Evolutionary conservation across 2,888 invertebrate species (phyloP), one percentile per base, ranked within the genome.

Genomic region (Leptinotarsa juncta): DNA sequence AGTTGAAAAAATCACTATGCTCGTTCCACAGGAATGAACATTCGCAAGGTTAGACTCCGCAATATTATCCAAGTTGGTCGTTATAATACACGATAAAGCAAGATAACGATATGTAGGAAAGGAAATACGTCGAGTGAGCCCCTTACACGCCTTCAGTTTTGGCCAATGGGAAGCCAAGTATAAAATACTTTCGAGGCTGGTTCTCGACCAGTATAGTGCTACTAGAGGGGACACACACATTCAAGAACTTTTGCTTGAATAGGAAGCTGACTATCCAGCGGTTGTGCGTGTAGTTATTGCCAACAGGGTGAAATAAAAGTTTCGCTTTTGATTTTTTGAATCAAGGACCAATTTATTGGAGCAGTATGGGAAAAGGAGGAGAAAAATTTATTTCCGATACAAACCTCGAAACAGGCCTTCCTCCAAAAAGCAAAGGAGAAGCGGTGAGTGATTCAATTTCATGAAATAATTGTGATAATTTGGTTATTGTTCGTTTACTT

Each of bases 311-410:
- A 32, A 57, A 57, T 18, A 18, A 57, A 18, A 57, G 57, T 57
- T 57, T 20, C 10, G 42, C 2, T 62, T 62, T 42, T 4, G 10
- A 15, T 62, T n/a, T 16, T 18, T n/a, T 3, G 7, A 62, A 42
- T 62, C 32, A 26, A 23, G 23, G 16, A n/a, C 32, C n/a, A 16
- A 14, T 42, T 42, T 42, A 42, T 42, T 16, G n/a, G 3, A 32
- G 15, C 32, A 62, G 77, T 67, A 83, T 83, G 83, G 83, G 83
- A 10, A 82, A 82, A 78, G 83, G 83, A 60, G 82, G 83, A 23
- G 82, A 83, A 73, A 82, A 81, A 67, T 75, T 80, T 32, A 78
- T 77, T 68, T 70, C 77, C 16, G 78, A 75, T 16, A 76, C 79
- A 15, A 76, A 72, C 65, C 69, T 80, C 42, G 78, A 79, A 26